phyloP scores from a whole-genome alignment of 2,888 invertebrate genomes.

The Zaprionus obscuricornis region DNA sequence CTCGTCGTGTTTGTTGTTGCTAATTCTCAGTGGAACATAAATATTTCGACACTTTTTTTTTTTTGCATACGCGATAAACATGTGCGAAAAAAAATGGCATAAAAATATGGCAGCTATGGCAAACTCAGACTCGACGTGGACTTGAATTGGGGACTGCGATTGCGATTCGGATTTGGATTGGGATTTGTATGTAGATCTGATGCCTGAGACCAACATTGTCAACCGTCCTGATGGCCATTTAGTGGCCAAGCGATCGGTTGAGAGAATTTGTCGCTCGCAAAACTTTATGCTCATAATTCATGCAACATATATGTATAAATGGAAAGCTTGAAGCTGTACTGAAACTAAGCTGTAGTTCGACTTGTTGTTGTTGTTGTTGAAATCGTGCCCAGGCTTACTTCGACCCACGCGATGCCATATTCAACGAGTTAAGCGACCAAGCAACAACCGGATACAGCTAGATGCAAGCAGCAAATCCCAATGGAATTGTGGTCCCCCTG shows the following conservation, averaged over 20 bases:
- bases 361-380: neutral
- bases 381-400: conserved; percentile 1
- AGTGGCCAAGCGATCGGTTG: conserved; percentile 31
- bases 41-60: conserved; percentile 80
- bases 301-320: conserved; percentile 80
- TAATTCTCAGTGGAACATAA: conserved; percentile 73
- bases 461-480: conserved; percentile 39
- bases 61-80: conserved; percentile 71
- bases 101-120: conserved; percentile 74
- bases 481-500: too few relatives aligned
- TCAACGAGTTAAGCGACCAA: too few relatives aligned
- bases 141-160: conserved; percentile 16
- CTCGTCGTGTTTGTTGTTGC: conserved; percentile 49
- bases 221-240: conserved; percentile 70
- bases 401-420: conserved; percentile 40
- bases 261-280: conserved; percentile 73
- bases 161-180: conserved; percentile 4
- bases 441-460: conserved; percentile 55
- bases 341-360: neutral
- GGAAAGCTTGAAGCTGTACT: conserved; percentile 54
- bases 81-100: conserved; percentile 68
- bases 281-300: conserved; percentile 82
- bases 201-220: too few relatives aligned
- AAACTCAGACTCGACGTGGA: neutral
- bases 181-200: conserved; percentile 23